Evolutionary conservation across 2,888 invertebrate species (phyloP), one percentile per base, ranked within the genome.

Genomic region (Zootermopsis nevadensis): DNA sequence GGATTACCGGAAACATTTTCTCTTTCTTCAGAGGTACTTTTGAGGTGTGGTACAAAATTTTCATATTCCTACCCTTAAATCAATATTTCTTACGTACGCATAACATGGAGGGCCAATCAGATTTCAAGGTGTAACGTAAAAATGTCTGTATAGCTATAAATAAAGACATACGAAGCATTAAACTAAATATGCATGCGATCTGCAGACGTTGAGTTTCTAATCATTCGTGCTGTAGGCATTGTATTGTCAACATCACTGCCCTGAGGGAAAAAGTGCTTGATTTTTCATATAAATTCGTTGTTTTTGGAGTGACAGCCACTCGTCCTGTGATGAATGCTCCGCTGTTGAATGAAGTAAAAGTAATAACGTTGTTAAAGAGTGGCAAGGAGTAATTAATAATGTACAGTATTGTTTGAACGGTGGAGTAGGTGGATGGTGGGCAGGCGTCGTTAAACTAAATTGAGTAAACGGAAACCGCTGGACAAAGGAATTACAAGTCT

Each of bases 401-500:
- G 69, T 22, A 33, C 69, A 69, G 19, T 31, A 69, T 69, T 69
- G 69, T 69, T 69, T 69, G 69, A 31, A 31, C 19, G 69, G 31
- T 31, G 33, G 60, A 31, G 1, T 22, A 8, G 66, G 2, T 7
- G 66, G 66, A n/a, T 7, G 30, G 66, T 2, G 27, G 66, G 30
- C 66, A 30, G 27, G 30, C 66, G 66, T 66, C 66, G 42, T 66
- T 66, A 66, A n/a, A 66, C 66, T 66, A n/a, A 6, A 66, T 66
- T 66, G 69, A 31, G 69, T 33, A 69, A 33, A 69, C 31, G 12
- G 69, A 69, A 69, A 33, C 69, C 24, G 2, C 69, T 8, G 69
- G 69, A 69, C 33, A 69, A 69, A 69, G 69, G 69, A 69, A 69
- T 31, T 69, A 69, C 69, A 69, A 69, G 69, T 69, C 15, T 69